Percentiles rank a stretch among this genome's conserved stretches.
Evolutionary conservation across 2,113 vertebrate species (phyloP).

Genomic region (Antechinus stuartii): DNA sequence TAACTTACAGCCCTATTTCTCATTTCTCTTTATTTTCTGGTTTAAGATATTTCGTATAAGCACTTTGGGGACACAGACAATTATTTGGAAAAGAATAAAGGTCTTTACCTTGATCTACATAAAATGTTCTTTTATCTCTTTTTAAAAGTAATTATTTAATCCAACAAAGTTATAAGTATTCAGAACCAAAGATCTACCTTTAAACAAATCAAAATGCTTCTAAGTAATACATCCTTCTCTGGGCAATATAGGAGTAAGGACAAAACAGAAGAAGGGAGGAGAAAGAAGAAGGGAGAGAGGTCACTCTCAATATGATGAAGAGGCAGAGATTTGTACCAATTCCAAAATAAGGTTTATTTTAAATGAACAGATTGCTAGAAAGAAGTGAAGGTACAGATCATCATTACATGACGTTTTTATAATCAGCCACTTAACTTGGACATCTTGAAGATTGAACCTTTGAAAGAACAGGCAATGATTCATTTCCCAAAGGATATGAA

Average conservation of each 20-base stretch:
- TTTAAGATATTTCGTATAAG: not conserved
- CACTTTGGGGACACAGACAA: not conserved
- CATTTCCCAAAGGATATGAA: not conserved
- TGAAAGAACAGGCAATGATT: not conserved
- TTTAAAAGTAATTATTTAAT: not conserved
- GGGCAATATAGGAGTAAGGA: not conserved
- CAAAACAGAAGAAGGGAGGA: not conserved
- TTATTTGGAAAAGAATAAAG: not conserved
- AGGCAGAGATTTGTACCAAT: not conserved
- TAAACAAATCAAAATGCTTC: not conserved
- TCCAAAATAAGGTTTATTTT: not conserved
- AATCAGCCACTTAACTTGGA: not conserved
- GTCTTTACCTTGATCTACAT: not conserved
- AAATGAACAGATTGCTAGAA: not conserved
- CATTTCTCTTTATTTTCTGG: not conserved
- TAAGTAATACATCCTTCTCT: not conserved
- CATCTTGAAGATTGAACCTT: not conserved
- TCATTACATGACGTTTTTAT: not conserved
- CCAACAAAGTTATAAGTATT: not conserved
- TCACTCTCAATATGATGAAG: not conserved
- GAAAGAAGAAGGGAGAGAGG: not conserved
- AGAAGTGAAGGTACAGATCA: not conserved
- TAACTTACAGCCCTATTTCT: not conserved
- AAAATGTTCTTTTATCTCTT: not conserved
- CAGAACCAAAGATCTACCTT: not conserved